phyloP scores from a whole-genome alignment of 2,113 vertebrate species.

The Dasyurus viverrinus region DNA sequence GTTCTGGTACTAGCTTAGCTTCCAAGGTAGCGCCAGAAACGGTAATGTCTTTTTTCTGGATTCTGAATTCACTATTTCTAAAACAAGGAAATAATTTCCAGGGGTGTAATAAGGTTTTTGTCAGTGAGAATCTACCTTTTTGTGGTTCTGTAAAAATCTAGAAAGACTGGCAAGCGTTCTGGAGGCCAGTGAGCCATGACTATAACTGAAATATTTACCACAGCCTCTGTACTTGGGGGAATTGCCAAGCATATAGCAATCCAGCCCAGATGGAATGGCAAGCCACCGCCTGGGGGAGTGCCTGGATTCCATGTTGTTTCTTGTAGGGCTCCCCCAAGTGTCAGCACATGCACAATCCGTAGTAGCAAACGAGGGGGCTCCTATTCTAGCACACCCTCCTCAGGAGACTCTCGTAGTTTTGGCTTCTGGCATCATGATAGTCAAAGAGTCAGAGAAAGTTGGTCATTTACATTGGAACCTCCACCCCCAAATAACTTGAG shows the following conservation, averaged over 20 bases:
- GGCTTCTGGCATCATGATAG: background rate
- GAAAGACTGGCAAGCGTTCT: background rate
- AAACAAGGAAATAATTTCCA: background rate
- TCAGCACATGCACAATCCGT: background rate
- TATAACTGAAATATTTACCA: background rate
- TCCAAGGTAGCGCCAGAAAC: background rate
- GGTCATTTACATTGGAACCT: background rate
- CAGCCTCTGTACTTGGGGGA: background rate
- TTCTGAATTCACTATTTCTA: background rate
- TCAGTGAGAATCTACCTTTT: background rate
- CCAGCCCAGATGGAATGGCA: background rate
- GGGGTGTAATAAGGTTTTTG: background rate
- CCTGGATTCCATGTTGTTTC: background rate
- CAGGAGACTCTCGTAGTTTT: background rate
- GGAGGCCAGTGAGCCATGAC: background rate
- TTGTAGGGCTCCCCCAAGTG: background rate
- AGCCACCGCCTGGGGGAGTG: background rate
- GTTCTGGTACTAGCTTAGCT: background rate
- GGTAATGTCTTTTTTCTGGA: background rate
- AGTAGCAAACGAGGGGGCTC: background rate
- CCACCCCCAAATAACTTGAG: background rate
- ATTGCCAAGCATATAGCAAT: background rate
- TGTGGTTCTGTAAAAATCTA: background rate
- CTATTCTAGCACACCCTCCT: background rate
- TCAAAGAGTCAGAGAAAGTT: background rate